phyloP scores from a whole-genome alignment of 2,113 vertebrate species.

The Dromaius novaehollandiae region DNA sequence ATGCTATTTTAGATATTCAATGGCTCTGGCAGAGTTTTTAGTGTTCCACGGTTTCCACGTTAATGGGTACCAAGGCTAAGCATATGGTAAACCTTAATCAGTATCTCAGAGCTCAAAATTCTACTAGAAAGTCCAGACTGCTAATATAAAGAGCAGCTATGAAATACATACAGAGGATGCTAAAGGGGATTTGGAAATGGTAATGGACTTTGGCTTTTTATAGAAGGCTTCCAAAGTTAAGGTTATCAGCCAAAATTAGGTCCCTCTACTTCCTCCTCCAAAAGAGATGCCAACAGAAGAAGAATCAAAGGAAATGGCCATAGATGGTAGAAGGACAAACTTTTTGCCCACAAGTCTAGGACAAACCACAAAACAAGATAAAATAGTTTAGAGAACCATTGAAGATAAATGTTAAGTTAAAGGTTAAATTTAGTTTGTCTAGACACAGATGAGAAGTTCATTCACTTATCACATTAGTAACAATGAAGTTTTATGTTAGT shows the following conservation, averaged over 20 bases:
- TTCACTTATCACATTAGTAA: neutral
- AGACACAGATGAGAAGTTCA: neutral
- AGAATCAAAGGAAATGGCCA: neutral
- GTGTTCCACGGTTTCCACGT: fast-evolving
- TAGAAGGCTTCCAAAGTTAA: neutral
- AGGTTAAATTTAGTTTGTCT: neutral
- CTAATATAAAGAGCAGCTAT: neutral
- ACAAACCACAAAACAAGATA: neutral
- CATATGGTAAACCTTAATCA: neutral
- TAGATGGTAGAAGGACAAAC: neutral
- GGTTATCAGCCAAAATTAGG: neutral
- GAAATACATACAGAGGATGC: neutral
- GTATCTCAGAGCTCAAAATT: neutral
- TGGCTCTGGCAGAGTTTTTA: neutral
- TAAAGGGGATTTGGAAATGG: neutral
- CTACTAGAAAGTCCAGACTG: neutral
- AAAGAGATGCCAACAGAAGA: neutral
- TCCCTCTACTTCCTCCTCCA: neutral
- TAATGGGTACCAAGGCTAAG: neutral
- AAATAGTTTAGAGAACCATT: neutral
- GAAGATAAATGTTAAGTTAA: neutral
- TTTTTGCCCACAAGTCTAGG: neutral
- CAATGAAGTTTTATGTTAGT: neutral
- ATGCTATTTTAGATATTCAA: neutral
- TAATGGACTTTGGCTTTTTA: neutral